Percentiles rank a stretch among this genome's conserved stretches.
These are phyloP conservation scores for Junco hyemalis DNA, from an alignment of 2,113 vertebrate species.

Conservation along the genomic window DNA sequence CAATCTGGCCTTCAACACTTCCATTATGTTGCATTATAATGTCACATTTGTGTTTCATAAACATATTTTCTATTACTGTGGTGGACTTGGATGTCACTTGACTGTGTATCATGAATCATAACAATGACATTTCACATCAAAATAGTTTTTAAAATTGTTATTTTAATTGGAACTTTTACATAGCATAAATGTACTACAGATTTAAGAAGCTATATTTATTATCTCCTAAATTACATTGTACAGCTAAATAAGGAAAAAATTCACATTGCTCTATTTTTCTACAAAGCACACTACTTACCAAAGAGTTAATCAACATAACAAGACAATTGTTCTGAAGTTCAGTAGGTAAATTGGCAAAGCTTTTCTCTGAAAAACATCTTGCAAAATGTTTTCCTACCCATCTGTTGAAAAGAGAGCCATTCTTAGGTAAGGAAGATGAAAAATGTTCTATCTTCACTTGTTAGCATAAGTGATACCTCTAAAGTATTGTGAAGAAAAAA, in stretches of 20 bases:
- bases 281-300: constrained; percentile 79
- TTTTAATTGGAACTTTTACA: constrained; percentile 15
- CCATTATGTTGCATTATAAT: background rate
- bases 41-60: background rate
- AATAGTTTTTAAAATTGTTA: background rate
- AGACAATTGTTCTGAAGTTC: constrained; percentile 89
- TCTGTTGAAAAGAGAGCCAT: constrained; percentile 70
- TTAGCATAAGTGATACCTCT: background rate
- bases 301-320: constrained; percentile 78
- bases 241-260: background rate
- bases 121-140: background rate
- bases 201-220: background rate
- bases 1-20: background rate
- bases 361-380: constrained; percentile 91
- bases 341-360: constrained; percentile 84
- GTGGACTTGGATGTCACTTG: background rate
- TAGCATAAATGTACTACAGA: background rate
- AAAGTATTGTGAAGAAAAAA: background rate
- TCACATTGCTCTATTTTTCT: background rate
- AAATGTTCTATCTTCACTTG: background rate
- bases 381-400: constrained; percentile 90
- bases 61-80: background rate
- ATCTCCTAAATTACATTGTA: background rate
- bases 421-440: constrained; percentile 26
- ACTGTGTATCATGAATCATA: background rate